Percentiles rank a stretch among this genome's conserved stretches.
These are phyloP conservation scores for Enteromius unitaeniatus DNA, from an alignment of 2,797 vertebrate species.

Conservation along the genomic window DNA sequence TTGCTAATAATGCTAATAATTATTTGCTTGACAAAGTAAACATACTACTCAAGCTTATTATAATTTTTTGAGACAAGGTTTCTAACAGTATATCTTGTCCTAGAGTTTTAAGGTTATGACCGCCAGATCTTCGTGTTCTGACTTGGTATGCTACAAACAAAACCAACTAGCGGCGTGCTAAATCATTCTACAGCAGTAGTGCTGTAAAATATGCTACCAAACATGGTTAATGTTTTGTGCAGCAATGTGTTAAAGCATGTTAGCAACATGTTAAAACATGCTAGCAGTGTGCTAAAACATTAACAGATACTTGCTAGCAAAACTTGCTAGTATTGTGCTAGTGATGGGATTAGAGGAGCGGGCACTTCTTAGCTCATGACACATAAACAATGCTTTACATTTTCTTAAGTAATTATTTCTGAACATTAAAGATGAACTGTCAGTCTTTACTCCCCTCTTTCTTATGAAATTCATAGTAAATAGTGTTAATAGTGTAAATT, in stretches of 20 bases:
- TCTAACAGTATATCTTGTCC: not conserved
- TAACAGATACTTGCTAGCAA: too few species aligned
- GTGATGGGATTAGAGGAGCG: not conserved
- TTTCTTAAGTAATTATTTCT: too few species aligned
- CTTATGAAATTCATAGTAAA: not conserved
- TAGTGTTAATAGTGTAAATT: too few species aligned
- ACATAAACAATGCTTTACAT: too few species aligned
- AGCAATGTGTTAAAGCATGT: not conserved
- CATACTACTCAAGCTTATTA: too few species aligned
- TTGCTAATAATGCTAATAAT: not conserved
- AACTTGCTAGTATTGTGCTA: not conserved
- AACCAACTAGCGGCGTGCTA: not conserved
- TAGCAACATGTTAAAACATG: not conserved
- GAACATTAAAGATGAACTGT: not conserved
- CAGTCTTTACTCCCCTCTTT: not conserved
- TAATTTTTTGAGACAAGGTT: not conserved
- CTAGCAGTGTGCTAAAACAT: not conserved
- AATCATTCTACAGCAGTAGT: not conserved
- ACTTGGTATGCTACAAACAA: not conserved
- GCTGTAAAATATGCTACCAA: not conserved
- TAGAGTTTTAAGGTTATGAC: not conserved
- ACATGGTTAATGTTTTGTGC: not conserved
- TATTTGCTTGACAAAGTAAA: not conserved
- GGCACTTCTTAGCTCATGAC: not conserved
- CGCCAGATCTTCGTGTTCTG: not conserved